phyloP scores from a whole-genome alignment of 2,888 invertebrate species.

The Dynastes maya region DNA sequence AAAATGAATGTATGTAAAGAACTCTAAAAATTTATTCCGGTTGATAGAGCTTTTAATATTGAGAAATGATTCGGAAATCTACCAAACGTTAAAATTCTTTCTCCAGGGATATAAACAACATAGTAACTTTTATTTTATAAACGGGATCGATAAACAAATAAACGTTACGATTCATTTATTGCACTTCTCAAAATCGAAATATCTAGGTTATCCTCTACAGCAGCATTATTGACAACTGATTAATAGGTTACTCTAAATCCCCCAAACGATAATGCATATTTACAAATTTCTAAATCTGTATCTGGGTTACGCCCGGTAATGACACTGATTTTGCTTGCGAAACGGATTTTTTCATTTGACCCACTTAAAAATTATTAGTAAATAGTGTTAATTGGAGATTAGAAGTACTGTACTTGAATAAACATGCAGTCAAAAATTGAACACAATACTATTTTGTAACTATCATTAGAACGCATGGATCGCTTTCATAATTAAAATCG shows the following conservation, averaged over 20 bases:
- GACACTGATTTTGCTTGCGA: slow-evolving; percentile 39
- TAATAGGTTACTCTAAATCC: slow-evolving; percentile 1
- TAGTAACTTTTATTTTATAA: neutral
- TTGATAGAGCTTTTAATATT: no score
- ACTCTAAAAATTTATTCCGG: no score
- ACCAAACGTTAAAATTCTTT: neutral
- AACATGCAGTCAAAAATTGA: neutral
- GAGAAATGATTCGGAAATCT: no score
- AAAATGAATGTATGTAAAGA: no score
- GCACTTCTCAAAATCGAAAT: neutral
- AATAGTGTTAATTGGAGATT: slow-evolving; percentile 38
- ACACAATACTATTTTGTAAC: neutral
- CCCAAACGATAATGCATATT: slow-evolving; percentile 21
- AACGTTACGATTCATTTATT: no score
- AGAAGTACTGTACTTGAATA: neutral
- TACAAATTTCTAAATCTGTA: slow-evolving; percentile 37
- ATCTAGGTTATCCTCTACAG: neutral
- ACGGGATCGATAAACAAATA: neutral
- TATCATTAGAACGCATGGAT: neutral
- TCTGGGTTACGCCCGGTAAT: slow-evolving; percentile 42
- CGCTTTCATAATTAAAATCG: slow-evolving; percentile 1
- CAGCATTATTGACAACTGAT: neutral
- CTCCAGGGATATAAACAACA: neutral
- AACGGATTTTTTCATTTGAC: slow-evolving; percentile 37
- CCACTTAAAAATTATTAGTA: slow-evolving; percentile 35